phyloP scores from a whole-genome alignment of 1,140 invertebrate genomes.

The Ostrea edulis region DNA sequence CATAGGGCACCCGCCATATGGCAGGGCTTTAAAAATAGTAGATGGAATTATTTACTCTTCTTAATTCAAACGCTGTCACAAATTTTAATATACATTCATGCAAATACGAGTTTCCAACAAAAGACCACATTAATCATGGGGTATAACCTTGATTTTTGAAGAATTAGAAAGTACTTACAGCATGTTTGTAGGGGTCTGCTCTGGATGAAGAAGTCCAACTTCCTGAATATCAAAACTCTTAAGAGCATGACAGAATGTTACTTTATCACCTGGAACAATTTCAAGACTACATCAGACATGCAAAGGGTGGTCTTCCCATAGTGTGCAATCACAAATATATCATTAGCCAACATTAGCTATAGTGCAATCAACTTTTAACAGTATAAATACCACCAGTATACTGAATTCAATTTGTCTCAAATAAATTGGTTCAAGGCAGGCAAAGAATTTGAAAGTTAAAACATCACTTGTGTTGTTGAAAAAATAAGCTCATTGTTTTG shows the following conservation, averaged over 20 bases:
- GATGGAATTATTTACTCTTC: no score
- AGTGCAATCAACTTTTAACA: background rate
- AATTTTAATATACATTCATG: no score
- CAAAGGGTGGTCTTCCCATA: background rate
- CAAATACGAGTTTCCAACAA: no score
- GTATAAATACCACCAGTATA: background rate
- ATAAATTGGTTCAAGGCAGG: background rate
- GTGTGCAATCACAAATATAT: background rate
- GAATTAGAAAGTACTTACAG: constrained; percentile 82
- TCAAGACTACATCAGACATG: background rate
- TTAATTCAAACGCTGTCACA: no score
- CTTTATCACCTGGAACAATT: constrained; percentile 82
- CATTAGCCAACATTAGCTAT: background rate
- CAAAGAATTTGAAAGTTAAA: background rate
- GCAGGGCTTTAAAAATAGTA: no score
- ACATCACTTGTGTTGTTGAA: no score
- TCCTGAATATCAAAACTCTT: constrained; percentile 90
- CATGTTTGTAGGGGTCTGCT: constrained; percentile 85
- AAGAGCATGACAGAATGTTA: constrained; percentile 84
- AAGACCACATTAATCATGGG: no score
- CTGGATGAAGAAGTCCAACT: constrained; percentile 89
- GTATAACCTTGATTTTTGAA: background rate
- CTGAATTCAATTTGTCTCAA: background rate
- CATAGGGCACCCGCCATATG: no score
- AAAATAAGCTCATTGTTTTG: no score